Evolutionary conservation across 1,140 invertebrate genomes (phyloP).

Genomic region (Drosophila tristis): DNA sequence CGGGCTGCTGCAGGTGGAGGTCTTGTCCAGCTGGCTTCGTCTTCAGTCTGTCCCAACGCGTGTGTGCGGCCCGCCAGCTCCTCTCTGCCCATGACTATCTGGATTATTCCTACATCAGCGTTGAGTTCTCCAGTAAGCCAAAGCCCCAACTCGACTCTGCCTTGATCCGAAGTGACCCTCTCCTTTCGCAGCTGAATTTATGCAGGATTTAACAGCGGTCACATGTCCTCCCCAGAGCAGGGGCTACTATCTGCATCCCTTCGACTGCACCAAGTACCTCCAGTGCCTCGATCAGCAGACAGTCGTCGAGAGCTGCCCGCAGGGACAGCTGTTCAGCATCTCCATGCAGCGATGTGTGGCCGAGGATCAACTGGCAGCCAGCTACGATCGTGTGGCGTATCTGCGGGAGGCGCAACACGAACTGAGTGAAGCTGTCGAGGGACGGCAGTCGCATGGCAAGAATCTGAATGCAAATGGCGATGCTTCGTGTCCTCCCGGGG

Average conservation of each 20-base stretch:
- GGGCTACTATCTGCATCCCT: constrained; percentile 87
- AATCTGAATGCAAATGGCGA: background rate
- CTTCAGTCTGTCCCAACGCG: constrained; percentile 58
- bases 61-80: constrained; percentile 27
- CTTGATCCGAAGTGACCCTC: constrained; percentile 5
- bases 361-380: constrained; percentile 42
- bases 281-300: constrained; percentile 87
- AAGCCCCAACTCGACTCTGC: background rate
- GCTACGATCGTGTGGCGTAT: constrained; percentile 64
- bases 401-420: constrained; percentile 36
- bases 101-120: constrained; percentile 59
- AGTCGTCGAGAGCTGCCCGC: constrained; percentile 86
- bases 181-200: constrained; percentile 37
- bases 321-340: constrained; percentile 65
- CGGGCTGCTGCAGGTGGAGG: constrained; percentile 55
- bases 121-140: constrained; percentile 58
- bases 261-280: constrained; percentile 88
- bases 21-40: constrained; percentile 48
- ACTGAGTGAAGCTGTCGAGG: background rate
- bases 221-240: constrained; percentile 51
- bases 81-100: constrained; percentile 55
- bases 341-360: constrained; percentile 53
- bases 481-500: constrained; percentile 83
- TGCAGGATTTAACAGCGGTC: constrained; percentile 51
- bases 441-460: background rate